Percentiles rank a stretch among this genome's conserved stretches.
These are phyloP conservation scores for Auanema sp. DNA, from an alignment of 2,888 invertebrate genomes.

Conservation along the genomic window DNA sequence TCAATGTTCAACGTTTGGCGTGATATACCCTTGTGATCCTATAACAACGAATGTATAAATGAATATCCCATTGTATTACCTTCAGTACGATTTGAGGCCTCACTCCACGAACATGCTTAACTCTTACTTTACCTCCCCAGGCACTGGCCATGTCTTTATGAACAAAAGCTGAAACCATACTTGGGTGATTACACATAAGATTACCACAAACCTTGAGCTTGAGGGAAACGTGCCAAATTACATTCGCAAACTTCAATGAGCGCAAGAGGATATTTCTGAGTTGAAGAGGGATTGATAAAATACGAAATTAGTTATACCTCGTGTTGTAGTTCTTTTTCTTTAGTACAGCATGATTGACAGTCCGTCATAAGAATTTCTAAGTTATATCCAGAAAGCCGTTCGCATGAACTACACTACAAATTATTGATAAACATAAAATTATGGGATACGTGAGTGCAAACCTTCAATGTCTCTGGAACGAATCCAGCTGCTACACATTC, in stretches of 20 bases:
- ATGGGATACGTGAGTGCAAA: slow-evolving; percentile 5
- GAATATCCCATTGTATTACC: slow-evolving; percentile 17
- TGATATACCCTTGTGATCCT: slow-evolving; percentile 70
- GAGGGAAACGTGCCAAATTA: slow-evolving; percentile 81
- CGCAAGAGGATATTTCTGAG: slow-evolving; percentile 81
- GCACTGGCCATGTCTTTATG: slow-evolving; percentile 86
- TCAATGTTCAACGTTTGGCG: slow-evolving; percentile 81
- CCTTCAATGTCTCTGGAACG: slow-evolving; percentile 48
- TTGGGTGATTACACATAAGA: slow-evolving; percentile 1
- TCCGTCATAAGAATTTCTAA: slow-evolving; percentile 55
- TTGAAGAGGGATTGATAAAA: too few relatives aligned
- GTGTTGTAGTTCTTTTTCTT: slow-evolving; percentile 51
- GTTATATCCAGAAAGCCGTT: slow-evolving; percentile 44
- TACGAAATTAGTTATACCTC: too few relatives aligned
- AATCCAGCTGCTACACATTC: slow-evolving; percentile 56
- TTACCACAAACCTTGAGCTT: slow-evolving; percentile 39
- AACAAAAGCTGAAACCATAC: slow-evolving; percentile 77
- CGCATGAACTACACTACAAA: slow-evolving; percentile 44
- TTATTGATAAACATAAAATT: background rate
- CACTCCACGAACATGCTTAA: slow-evolving; percentile 85
- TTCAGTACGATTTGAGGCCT: slow-evolving; percentile 90
- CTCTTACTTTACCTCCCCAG: slow-evolving; percentile 78
- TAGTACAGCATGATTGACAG: slow-evolving; percentile 54
- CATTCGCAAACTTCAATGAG: slow-evolving; percentile 94
- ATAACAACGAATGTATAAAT: slow-evolving; percentile 5